These are phyloP conservation scores for Drosophila paranaensis DNA, from an alignment of 2,888 invertebrate genomes.

Conservation along the genomic window DNA sequence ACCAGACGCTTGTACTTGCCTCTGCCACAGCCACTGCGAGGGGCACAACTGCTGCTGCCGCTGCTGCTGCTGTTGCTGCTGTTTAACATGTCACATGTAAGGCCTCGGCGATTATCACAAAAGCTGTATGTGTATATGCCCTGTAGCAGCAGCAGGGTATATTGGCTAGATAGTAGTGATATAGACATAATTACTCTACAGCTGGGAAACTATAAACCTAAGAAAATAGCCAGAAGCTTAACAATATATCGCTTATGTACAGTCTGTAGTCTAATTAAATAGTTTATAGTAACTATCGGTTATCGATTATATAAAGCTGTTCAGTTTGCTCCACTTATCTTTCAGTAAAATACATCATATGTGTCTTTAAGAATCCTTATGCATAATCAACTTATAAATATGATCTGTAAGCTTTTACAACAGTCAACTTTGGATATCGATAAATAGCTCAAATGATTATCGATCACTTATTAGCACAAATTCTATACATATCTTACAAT, in stretches of 20 bases:
- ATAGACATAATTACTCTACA: neutral
- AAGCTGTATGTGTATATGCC: conserved; percentile 35
- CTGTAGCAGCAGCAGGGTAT: conserved; percentile 15
- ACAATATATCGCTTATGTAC: neutral
- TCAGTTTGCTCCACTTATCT: neutral
- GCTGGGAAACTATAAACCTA: neutral
- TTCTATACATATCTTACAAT: neutral
- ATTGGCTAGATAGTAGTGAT: neutral
- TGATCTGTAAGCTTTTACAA: neutral
- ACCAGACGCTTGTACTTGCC: conserved; percentile 45
- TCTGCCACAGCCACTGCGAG: neutral
- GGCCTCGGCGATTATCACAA: conserved; percentile 58
- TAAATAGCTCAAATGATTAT: neutral
- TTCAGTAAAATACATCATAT: too few relatives aligned
- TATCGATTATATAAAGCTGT: neutral
- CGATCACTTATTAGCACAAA: neutral
- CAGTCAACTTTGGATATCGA: neutral
- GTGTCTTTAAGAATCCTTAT: too few relatives aligned
- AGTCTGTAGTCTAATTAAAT: neutral
- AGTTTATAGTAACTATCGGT: neutral
- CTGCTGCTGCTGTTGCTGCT: conserved; percentile 36
- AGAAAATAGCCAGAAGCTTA: neutral
- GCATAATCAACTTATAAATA: neutral
- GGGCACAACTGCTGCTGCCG: conserved; percentile 27
- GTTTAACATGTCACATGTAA: conserved; percentile 63